Evolutionary conservation across 1,140 invertebrate genomes (phyloP).

Genomic region (Odontomachus brunneus): DNA sequence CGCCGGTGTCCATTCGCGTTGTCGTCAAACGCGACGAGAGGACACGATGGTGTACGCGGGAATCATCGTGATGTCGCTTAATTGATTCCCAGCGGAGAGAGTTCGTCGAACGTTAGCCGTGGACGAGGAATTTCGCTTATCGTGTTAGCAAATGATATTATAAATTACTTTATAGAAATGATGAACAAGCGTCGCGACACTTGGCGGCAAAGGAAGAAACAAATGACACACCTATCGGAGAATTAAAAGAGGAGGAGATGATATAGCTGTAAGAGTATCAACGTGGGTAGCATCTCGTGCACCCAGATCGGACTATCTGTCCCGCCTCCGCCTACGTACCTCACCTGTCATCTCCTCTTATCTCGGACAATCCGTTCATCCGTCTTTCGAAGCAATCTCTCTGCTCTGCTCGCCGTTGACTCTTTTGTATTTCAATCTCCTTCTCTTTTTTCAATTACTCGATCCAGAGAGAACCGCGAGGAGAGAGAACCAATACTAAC

Average conservation of each 20-base stretch:
- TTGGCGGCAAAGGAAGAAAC: not conserved
- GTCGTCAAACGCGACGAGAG: too few relatives aligned
- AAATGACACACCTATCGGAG: slow-evolving; percentile 13
- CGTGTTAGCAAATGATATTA: too few relatives aligned
- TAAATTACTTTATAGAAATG: too few relatives aligned
- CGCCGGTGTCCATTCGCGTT: too few relatives aligned
- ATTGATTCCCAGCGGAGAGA: too few relatives aligned
- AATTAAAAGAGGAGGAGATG: slow-evolving; percentile 22
- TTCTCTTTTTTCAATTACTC: slow-evolving; percentile 10
- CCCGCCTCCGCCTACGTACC: slow-evolving; percentile 67
- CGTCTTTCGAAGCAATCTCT: slow-evolving; percentile 67
- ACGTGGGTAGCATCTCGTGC: slow-evolving; percentile 43
- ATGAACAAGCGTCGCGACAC: too few relatives aligned
- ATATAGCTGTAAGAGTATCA: slow-evolving; percentile 57
- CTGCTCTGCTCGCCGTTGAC: slow-evolving; percentile 28
- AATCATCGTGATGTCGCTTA: too few relatives aligned
- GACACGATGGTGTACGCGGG: too few relatives aligned
- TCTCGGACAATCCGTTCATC: slow-evolving; percentile 77
- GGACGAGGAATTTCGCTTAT: too few relatives aligned
- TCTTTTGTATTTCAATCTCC: slow-evolving; percentile 36
- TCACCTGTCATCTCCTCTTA: slow-evolving; percentile 82
- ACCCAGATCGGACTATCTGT: slow-evolving; percentile 67
- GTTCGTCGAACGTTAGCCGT: too few relatives aligned
- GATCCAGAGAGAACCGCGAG: not conserved
- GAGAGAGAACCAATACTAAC: too few relatives aligned